Base-by-base conservation (phyloP, 2,888 invertebrate genomes). In the Monopis laevigella region DNA sequence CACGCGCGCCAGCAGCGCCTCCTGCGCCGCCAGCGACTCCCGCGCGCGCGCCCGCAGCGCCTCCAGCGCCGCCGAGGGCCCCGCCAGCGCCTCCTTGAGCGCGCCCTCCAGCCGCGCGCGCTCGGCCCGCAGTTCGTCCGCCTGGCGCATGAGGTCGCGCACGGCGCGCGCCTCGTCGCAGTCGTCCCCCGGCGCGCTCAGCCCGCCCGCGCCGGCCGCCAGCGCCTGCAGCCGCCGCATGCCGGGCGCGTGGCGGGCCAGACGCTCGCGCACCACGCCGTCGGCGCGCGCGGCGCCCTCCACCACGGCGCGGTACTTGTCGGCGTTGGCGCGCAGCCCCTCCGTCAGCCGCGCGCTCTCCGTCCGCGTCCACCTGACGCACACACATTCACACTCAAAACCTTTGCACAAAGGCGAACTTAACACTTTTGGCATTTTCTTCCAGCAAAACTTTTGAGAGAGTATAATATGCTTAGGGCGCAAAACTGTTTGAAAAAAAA, bases 291-390 rank as follows among this genome's bases (percentile, higher is more conserved):
- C 72, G 49, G 85, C 87, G 48, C 82, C 82, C 0, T 95, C 95
- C 50, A 95, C 84, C 10, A 32, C 32, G 8, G 14, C 16, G 27
- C 92, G 85, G 77, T 98, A 99, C 74, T 98, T 98, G 54, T 86
- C 85, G n/a, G 92, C 86, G 80, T 97, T 98, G 40, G 88, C 84
- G 49, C 88, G 86, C 65, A 98, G 92, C 59, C 94, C 91, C 58
- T 90, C 92, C 1, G 97, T 98, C 43, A 99, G 85, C 62, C 88
- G 88, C 16, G 85, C 87, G 0, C 97, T 97, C 1, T 92, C 84
- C 16, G 93, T 94, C 56, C 99, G 86, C 1, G 88, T 86, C 99
- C 99, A 99, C 47, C 89, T 88, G 48, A 93, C n/a, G n/a, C n/a
- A n/a, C n/a, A n/a, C n/a, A n/a, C n/a, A n/a, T n/a, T n/a, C n/a